A percentile compares a stretch with the other conserved stretches of the same genome.
These are phyloP conservation scores for Paracyclopina nana DNA, from an alignment of 1,140 invertebrate genomes.

Conservation along the genomic window DNA sequence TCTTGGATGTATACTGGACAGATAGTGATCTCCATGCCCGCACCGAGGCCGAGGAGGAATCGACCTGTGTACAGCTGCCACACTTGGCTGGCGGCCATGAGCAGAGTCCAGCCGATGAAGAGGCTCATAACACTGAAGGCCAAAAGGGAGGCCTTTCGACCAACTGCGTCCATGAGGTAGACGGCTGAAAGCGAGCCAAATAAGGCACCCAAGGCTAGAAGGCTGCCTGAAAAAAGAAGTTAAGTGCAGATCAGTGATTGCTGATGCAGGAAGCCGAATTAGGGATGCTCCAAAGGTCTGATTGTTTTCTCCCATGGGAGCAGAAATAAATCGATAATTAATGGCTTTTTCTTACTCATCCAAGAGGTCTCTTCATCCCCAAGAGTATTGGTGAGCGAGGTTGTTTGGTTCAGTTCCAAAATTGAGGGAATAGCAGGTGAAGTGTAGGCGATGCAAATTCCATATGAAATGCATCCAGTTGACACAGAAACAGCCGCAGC, in stretches of 20 bases:
- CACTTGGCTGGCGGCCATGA: conserved; percentile 12
- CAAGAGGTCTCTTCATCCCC: background rate
- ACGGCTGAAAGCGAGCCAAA: conserved; percentile 11
- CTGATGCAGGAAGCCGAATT: too few species aligned
- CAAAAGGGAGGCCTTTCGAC: conserved; percentile 6
- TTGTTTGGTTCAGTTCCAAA: background rate
- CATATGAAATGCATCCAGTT: conserved; percentile 1
- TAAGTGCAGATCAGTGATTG: too few species aligned
- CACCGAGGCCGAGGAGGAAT: conserved; percentile 11
- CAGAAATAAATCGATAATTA: too few species aligned
- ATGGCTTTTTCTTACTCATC: background rate
- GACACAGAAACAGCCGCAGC: background rate
- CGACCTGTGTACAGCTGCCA: conserved; percentile 8
- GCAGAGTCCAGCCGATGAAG: conserved; percentile 12
- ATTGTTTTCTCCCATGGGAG: too few species aligned
- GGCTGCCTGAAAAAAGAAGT: conserved; percentile 11
- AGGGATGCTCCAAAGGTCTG: too few species aligned
- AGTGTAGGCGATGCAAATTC: conserved; percentile 1
- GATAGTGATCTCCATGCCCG: conserved; percentile 12
- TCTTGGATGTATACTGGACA: conserved; percentile 12
- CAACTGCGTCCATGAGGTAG: conserved; percentile 10
- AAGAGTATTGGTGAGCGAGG: background rate
- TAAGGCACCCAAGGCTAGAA: conserved; percentile 8
- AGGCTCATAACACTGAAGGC: conserved; percentile 13
- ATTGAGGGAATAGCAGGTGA: background rate